phyloP scores from a whole-genome alignment of 30 jellyfish, hydroid and myxozoan genomes.

The Clytia hemisphaerica region DNA sequence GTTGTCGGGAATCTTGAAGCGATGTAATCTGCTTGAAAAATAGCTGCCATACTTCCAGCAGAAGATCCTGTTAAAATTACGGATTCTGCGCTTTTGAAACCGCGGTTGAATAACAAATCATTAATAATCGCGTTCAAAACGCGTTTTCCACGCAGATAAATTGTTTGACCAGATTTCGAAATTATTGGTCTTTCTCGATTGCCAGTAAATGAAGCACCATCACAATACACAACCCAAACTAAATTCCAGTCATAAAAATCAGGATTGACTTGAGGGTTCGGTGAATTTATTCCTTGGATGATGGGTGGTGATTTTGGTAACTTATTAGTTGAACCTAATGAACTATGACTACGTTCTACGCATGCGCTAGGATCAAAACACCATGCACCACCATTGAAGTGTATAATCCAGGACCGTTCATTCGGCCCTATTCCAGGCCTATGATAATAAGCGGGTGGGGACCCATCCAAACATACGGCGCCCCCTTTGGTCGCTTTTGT shows the following conservation, averaged over 20 bases:
- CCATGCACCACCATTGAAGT: constrained; percentile 99
- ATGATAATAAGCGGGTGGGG: constrained; percentile 96
- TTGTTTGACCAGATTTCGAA: constrained; percentile 65
- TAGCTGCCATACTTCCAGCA: constrained; percentile 99
- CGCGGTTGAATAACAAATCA: constrained; percentile 64
- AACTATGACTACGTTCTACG: constrained; percentile 90
- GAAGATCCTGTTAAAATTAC: constrained; percentile 94
- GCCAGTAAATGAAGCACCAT: constrained; percentile 98
- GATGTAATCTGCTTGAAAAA: constrained; percentile 87
- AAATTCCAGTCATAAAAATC: constrained; percentile 97
- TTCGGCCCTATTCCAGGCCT: constrained; percentile 91
- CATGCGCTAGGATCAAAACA: constrained; percentile 93
- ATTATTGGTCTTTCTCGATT: constrained; percentile 80
- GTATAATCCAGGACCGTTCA: constrained; percentile 83
- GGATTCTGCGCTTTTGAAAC: constrained; percentile 79
- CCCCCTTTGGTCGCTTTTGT: constrained; percentile 74
- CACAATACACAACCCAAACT: constrained; percentile 98
- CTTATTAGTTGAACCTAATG: constrained; percentile 89
- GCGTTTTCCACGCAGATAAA: constrained; percentile 87
- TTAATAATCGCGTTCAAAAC: constrained; percentile 72
- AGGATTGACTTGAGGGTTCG: constrained; percentile 84
- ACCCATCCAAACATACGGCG: constrained; percentile 98
- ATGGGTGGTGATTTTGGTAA: constrained; percentile 95
- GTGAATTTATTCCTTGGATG: constrained; percentile 95
- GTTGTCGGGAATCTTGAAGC: constrained; percentile 73